These are phyloP conservation scores for Diadema setosum DNA, from an alignment of 35 echinoderm and acorn worm genomes.

Conservation along the genomic window DNA sequence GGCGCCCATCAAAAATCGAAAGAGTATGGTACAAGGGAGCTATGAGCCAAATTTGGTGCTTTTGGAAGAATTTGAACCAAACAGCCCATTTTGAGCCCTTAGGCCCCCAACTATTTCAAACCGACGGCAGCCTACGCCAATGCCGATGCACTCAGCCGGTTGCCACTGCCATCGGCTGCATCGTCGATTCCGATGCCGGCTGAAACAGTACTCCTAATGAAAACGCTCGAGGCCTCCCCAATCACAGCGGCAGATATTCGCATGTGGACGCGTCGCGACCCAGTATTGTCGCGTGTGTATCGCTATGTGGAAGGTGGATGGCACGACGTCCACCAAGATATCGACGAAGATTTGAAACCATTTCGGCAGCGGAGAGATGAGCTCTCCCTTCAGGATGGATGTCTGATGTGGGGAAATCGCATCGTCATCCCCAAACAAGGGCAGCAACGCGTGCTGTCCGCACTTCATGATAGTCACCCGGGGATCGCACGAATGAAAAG, in stretches of 20 bases:
- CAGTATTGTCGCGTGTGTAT: background rate
- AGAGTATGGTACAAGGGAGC: no score
- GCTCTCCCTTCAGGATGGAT: conserved; percentile 42
- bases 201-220: conserved; percentile 20
- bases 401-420: conserved; percentile 47
- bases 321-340: background rate
- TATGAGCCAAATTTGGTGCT: no score
- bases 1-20: no score
- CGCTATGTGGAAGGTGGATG: background rate
- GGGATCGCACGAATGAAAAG: background rate
- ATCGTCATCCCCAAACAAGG: conserved; percentile 26
- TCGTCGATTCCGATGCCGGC: background rate
- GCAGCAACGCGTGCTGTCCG: background rate
- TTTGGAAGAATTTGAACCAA: no score
- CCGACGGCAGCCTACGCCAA: no score
- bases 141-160: conserved; percentile 37
- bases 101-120: no score
- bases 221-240: background rate
- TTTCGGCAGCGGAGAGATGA: background rate
- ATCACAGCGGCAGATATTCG: background rate
- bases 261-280: background rate
- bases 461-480: background rate
- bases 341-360: background rate
- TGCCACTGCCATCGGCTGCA: background rate
- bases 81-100: no score